phyloP scores from a whole-genome alignment of 2,113 vertebrate genomes.

The Promerops cafer region DNA sequence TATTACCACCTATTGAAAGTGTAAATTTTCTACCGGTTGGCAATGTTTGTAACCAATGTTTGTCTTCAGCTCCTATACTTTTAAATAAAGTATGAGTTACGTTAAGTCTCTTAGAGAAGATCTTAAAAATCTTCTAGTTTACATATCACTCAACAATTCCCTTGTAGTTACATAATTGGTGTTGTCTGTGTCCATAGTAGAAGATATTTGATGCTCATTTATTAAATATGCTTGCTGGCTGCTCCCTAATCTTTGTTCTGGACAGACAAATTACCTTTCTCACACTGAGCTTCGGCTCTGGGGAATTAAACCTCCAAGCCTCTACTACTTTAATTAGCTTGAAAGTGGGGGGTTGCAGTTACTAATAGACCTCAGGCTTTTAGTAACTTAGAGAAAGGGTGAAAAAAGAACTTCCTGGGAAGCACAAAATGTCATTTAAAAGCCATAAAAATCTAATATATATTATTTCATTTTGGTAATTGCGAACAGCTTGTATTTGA shows the following conservation, averaged over 20 bases:
- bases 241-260: constrained; percentile 96
- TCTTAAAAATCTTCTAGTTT: constrained; percentile 64
- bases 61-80: constrained; percentile 19
- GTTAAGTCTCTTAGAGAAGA: neutral
- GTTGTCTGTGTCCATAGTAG: constrained; percentile 77
- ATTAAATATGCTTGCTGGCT: constrained; percentile 92
- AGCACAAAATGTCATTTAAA: constrained; percentile 80
- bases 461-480: constrained; percentile 76
- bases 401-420: constrained; percentile 74
- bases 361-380: constrained; percentile 91
- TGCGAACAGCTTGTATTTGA: constrained; percentile 74
- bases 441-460: constrained; percentile 77
- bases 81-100: constrained; percentile 60
- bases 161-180: constrained; percentile 85
- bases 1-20: neutral
- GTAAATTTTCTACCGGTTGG: neutral
- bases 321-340: constrained; percentile 98
- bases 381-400: constrained; percentile 87
- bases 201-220: constrained; percentile 94
- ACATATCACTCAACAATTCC: constrained; percentile 62
- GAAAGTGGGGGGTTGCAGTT: constrained; percentile 91
- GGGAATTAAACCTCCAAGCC: constrained; percentile 92
- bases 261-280: constrained; percentile 99
- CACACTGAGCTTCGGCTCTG: constrained; percentile 88
- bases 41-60: neutral